Conservation (phyloP, 2,888 invertebrate species). For the Drosophila anceps region DNA sequence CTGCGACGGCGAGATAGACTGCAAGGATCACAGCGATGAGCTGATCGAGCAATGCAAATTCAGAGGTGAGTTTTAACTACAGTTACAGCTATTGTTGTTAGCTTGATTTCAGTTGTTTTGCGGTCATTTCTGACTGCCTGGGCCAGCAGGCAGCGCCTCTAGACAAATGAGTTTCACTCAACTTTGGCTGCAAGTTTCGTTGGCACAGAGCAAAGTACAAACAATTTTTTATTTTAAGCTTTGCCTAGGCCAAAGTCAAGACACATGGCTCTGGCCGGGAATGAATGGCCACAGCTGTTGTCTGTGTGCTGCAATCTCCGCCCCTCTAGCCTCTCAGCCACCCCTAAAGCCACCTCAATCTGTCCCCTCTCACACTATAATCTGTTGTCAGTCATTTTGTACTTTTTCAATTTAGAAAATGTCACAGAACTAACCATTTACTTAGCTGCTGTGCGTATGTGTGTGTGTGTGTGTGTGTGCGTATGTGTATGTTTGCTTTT, state of each 20-base stretch:
- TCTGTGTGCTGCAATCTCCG: slow-evolving; percentile 4
- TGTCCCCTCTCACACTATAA: slow-evolving; percentile 50
- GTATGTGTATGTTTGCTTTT: slow-evolving; percentile 42
- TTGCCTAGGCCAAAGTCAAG: slow-evolving; percentile 55
- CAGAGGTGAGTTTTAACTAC: slow-evolving; percentile 84
- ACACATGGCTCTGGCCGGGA: slow-evolving; percentile 34
- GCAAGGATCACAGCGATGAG: slow-evolving; percentile 94
- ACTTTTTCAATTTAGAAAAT: slow-evolving; percentile 81
- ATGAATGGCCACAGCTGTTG: slow-evolving; percentile 45
- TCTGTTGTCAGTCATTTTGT: slow-evolving; percentile 80
- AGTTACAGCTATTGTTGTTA: background rate
- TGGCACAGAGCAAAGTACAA: slow-evolving; percentile 14
- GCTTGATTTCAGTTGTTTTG: background rate
- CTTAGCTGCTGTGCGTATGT: slow-evolving; percentile 47
- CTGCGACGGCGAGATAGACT: slow-evolving; percentile 93
- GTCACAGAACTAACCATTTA: slow-evolving; percentile 80
- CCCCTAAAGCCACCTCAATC: background rate
- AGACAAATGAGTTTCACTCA: slow-evolving; percentile 40
- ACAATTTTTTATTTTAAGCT: slow-evolving; percentile 21
- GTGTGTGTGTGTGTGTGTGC: slow-evolving; percentile 15
- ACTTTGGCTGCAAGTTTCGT: slow-evolving; percentile 9
- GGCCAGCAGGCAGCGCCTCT: slow-evolving; percentile 19
- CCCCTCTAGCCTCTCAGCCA: background rate
- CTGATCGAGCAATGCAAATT: slow-evolving; percentile 90
- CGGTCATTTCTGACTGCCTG: background rate